phyloP scores from a whole-genome alignment of 1,140 invertebrate genomes.

The Mylabris phalerata region DNA sequence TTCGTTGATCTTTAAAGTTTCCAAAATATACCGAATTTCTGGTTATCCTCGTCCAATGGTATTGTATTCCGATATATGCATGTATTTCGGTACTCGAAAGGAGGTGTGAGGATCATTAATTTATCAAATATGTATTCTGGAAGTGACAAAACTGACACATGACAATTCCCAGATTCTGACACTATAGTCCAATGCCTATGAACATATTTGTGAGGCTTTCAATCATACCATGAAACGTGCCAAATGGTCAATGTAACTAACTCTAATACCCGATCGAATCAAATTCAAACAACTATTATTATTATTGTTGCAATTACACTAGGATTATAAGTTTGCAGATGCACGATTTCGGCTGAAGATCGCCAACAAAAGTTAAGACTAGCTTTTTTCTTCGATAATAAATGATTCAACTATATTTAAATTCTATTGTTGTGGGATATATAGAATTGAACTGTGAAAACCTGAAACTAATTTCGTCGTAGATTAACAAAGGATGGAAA shows the following conservation, averaged over 20 bases:
- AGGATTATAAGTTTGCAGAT: too few relatives aligned
- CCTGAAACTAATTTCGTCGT: constrained; percentile 13
- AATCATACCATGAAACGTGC: constrained; percentile 19
- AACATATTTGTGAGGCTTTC: constrained; percentile 16
- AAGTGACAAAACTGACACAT: constrained; percentile 24
- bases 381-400: too few relatives aligned
- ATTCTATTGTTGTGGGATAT: neutral
- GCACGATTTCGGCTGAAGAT: too few relatives aligned
- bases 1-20: too few relatives aligned
- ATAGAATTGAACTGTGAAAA: constrained; percentile 7
- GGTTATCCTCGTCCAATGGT: too few relatives aligned
- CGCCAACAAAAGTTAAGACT: too few relatives aligned
- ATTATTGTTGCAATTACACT: too few relatives aligned
- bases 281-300: too few relatives aligned
- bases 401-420: too few relatives aligned
- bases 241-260: constrained; percentile 9
- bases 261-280: neutral
- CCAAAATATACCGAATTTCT: too few relatives aligned
- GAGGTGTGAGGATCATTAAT: constrained; percentile 15
- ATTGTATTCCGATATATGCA: too few relatives aligned
- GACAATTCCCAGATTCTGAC: constrained; percentile 18
- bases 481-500: constrained; percentile 14
- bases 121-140: constrained; percentile 24
- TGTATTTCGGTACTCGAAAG: neutral
- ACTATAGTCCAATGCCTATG: constrained; percentile 8